Base-by-base conservation (phyloP, 2,797 vertebrate genomes). In the Sebastes steindachneri region DNA sequence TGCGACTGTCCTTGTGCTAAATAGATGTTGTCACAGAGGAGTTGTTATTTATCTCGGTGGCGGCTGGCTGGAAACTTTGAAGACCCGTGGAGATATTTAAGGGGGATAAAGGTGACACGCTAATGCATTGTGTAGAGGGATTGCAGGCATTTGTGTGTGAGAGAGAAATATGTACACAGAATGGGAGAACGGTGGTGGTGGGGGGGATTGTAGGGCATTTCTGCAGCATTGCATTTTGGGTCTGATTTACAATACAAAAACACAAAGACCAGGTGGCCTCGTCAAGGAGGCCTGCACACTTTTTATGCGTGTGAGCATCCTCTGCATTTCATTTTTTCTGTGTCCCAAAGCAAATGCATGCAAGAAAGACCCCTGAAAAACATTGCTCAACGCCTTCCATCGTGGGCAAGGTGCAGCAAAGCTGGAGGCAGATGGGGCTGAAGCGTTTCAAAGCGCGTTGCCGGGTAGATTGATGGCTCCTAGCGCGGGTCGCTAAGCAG, bases 11-110 rank as follows among this genome's bases (percentile, higher is more conserved):
- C 85, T 88, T 88, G 89, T 77, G 76, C 80, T 88, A 69, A 93
- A 85, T 86, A 83, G 86, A 87, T 92, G 84, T 88, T 89, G 85
- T 87, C 84, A 86, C 73, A 68, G 60, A 88, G 88, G 83, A 84
- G 88, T 85, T 85, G 73, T 87, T 86, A 83, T 92, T 88, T 76
- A 81, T 89, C 80, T 87, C 7, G 4, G 69, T 17, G n/a, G 65
- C 0, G 37, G 73, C 66, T 31, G 23, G 33, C 62, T 68, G 72
- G 54, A 77, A 86, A 90, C 68, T 89, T 84, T 82, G 81, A 83
- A 71, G 72, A 89, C 69, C 79, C 19, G 75, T 82, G 29, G 83
- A 85, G 82, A 79, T 79, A 66, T 81, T 86, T 68, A 67, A 80
- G n/a, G 53, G 17, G 58, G 68, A 77, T 81, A 70, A 82, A 77